These are phyloP conservation scores for Palythoa grandiflora DNA, from an alignment of 92 coral and sea anemone species.

Conservation along the genomic window DNA sequence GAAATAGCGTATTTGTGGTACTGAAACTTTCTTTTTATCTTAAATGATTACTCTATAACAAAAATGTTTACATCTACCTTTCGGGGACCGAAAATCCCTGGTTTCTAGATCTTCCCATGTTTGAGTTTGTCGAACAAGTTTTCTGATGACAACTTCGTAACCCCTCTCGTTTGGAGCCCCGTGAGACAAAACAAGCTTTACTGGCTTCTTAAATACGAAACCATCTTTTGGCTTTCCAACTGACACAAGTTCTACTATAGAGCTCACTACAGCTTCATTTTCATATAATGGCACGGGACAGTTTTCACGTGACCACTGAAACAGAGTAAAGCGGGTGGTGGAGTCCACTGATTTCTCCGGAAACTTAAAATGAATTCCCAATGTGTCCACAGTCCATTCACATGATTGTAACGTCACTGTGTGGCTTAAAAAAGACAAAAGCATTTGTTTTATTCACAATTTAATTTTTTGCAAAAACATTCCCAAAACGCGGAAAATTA, in stretches of 20 bases:
- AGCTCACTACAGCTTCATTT: slow-evolving; percentile 1
- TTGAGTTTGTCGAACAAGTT: not conserved
- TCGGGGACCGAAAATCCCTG: not conserved
- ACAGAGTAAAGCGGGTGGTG: not conserved
- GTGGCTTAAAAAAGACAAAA: not conserved
- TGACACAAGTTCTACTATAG: not conserved
- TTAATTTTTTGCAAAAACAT: too few relatives aligned
- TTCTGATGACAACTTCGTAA: slow-evolving; percentile 1
- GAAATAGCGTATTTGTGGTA: too few relatives aligned
- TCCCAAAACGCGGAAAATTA: too few relatives aligned
- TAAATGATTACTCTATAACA: too few relatives aligned
- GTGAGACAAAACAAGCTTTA: not conserved
- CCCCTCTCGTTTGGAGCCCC: not conserved
- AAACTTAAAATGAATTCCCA: not conserved
- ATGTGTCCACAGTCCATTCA: not conserved
- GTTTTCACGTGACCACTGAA: not conserved
- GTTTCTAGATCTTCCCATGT: not conserved
- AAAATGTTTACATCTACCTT: not conserved
- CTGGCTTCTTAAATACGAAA: not conserved
- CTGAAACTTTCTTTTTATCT: too few relatives aligned
- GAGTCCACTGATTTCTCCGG: not conserved
- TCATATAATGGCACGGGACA: not conserved
- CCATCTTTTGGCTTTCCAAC: not conserved
- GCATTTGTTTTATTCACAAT: too few relatives aligned
- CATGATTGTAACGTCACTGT: not conserved